Conservation (phyloP, 2,888 invertebrate species). For the Drosophila merina region DNA sequence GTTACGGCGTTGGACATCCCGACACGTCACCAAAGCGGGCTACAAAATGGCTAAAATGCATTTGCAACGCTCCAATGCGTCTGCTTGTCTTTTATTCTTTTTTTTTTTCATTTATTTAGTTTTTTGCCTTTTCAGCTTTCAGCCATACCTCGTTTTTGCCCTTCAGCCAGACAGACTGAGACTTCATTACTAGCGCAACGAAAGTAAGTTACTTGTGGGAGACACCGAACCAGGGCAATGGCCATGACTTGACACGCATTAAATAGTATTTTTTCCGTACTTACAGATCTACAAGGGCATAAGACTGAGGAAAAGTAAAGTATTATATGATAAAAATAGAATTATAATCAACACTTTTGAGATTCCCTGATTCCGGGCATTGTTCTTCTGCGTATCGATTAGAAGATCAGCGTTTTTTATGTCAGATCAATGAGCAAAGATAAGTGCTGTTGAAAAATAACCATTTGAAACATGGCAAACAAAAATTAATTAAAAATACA, state of each 20-base stretch:
- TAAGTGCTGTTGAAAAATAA: slow-evolving; percentile 9
- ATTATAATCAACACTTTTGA: no score
- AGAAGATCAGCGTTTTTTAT: slow-evolving; percentile 3
- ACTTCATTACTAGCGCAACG: slow-evolving; percentile 34
- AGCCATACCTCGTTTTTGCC: slow-evolving; percentile 1
- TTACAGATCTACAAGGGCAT: neutral
- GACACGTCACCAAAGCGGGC: slow-evolving; percentile 67
- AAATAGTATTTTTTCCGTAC: neutral
- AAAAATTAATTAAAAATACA: slow-evolving; percentile 26
- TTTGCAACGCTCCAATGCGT: slow-evolving; percentile 61
- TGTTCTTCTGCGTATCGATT: neutral
- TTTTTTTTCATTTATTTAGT: neutral
- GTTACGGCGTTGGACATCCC: slow-evolving; percentile 34
- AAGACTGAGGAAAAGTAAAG: neutral
- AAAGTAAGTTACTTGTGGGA: slow-evolving; percentile 34
- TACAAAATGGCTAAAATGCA: slow-evolving; percentile 65
- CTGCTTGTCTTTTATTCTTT: slow-evolving; percentile 9
- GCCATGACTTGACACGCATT: slow-evolving; percentile 8
- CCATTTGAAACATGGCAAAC: slow-evolving; percentile 19
- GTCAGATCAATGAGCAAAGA: slow-evolving; percentile 12
- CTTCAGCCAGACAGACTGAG: slow-evolving; percentile 12
- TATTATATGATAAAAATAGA: no score
- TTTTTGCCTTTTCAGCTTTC: neutral
- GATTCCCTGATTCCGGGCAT: no score
- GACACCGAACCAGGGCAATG: slow-evolving; percentile 7